Evolutionary conservation across 1,140 invertebrate species (phyloP).

Genomic region (Hydropsyche tenuis): DNA sequence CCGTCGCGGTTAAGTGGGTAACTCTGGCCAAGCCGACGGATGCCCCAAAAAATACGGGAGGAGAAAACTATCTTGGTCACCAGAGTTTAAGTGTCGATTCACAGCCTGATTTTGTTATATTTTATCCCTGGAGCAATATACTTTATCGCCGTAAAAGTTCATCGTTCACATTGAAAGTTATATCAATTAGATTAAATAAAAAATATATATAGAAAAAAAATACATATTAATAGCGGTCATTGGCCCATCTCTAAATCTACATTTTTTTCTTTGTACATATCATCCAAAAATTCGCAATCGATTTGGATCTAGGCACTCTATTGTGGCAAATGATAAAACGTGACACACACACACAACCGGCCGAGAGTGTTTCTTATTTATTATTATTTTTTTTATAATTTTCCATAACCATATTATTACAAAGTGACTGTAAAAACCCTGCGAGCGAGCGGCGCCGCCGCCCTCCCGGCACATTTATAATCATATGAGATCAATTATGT

Average conservation of each 20-base stretch:
- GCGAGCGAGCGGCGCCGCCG: constrained; percentile 27
- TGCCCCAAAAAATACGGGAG: neutral
- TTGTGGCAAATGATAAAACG: constrained; percentile 47
- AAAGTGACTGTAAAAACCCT: constrained; percentile 15
- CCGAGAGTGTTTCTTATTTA: constrained; percentile 29
- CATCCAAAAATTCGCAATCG: constrained; percentile 63
- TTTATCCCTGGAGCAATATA: constrained; percentile 18
- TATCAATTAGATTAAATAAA: neutral
- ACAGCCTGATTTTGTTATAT: constrained; percentile 35
- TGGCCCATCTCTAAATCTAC: constrained; percentile 44
- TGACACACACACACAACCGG: constrained; percentile 34
- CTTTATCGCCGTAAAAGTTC: neutral
- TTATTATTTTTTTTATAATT: constrained; percentile 6
- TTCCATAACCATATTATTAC: constrained; percentile 1
- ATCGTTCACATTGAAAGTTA: neutral
- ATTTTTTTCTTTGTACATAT: constrained; percentile 60
- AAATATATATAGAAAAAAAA: constrained; percentile 12
- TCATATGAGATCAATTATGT: constrained; percentile 26
- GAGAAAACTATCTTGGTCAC: constrained; percentile 28
- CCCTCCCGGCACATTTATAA: constrained; percentile 23
- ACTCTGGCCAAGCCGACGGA: too few relatives aligned
- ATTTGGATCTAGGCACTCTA: constrained; percentile 65
- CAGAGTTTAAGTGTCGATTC: constrained; percentile 31
- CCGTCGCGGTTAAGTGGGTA: too few relatives aligned
- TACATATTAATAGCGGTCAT: constrained; percentile 30